A percentile compares a stretch with the other conserved stretches of the same genome.
Evolutionary conservation across 2,888 invertebrate genomes (phyloP).

Genomic region (Schrankia costaestrigalis): DNA sequence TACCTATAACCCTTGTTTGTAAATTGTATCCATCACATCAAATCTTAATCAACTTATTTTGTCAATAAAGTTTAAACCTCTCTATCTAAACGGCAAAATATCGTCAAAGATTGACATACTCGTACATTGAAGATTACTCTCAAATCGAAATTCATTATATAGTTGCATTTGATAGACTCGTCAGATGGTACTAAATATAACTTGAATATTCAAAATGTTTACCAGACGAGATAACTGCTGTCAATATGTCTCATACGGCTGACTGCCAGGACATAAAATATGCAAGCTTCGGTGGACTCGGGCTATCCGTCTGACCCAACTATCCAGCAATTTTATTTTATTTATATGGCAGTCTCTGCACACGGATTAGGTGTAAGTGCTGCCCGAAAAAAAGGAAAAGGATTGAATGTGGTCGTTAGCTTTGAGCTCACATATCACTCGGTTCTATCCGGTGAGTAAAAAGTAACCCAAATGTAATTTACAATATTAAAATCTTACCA

Average conservation of each 20-base stretch:
- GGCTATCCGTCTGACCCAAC: constrained; percentile 25
- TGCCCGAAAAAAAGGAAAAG: constrained; percentile 9
- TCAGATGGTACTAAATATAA: constrained; percentile 22
- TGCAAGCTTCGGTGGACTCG: constrained; percentile 28
- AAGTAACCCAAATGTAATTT: too few species aligned
- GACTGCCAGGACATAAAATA: constrained; percentile 37
- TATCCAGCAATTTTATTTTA: constrained; percentile 33
- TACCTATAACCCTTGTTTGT: too few species aligned
- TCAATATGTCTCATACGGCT: constrained; percentile 39
- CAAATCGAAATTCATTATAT: too few species aligned
- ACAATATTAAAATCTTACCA: too few species aligned
- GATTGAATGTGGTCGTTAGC: neutral
- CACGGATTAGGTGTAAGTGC: constrained; percentile 15
- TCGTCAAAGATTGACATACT: too few species aligned
- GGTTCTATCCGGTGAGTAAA: too few species aligned
- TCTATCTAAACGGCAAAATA: too few species aligned
- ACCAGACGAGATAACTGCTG: constrained; percentile 37
- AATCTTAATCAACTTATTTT: too few species aligned
- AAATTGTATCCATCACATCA: too few species aligned
- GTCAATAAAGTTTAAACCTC: too few species aligned
- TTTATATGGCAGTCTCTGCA: constrained; percentile 23
- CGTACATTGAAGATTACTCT: too few species aligned
- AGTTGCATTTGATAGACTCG: constrained; percentile 10
- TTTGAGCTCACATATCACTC: too few species aligned
- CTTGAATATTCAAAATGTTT: constrained; percentile 29